phyloP scores from a whole-genome alignment of 2,888 invertebrate genomes.

The Nomada goodeniana region DNA sequence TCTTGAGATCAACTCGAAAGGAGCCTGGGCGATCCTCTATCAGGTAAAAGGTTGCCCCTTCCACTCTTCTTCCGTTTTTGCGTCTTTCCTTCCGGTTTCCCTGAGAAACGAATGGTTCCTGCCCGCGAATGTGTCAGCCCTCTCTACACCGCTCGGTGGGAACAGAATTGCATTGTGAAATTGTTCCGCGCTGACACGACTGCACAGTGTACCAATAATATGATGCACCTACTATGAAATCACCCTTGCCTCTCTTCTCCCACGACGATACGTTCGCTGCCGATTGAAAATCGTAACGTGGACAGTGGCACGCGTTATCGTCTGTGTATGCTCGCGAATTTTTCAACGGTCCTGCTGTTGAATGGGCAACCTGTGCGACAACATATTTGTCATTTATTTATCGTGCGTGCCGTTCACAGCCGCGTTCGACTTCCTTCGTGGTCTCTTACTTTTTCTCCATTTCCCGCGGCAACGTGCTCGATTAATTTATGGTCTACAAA shows the following conservation, averaged over 20 bases:
- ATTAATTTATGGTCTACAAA: slow-evolving; percentile 42
- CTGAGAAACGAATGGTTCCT: slow-evolving; percentile 30
- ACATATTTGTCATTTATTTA: slow-evolving; percentile 36
- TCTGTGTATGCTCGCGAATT: slow-evolving; percentile 5
- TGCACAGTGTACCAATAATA: not conserved
- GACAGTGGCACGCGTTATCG: not conserved
- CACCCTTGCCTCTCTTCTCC: not conserved
- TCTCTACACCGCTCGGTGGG: not conserved
- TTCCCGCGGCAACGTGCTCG: not conserved
- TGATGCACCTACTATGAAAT: slow-evolving; percentile 18
- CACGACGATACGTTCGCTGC: not conserved
- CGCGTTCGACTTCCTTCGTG: slow-evolving; percentile 11
- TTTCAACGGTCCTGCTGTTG: not conserved
- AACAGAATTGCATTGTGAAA: slow-evolving; percentile 26
- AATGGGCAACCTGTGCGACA: slow-evolving; percentile 13
- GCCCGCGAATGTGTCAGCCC: slow-evolving; percentile 46
- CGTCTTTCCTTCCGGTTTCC: slow-evolving; percentile 51
- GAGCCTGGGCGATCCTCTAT: slow-evolving; percentile 90
- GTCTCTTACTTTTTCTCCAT: not conserved
- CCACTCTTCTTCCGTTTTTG: slow-evolving; percentile 38
- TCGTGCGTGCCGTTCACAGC: not conserved
- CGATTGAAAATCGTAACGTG: no score
- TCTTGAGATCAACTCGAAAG: slow-evolving; percentile 88
- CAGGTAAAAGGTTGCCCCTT: slow-evolving; percentile 86
- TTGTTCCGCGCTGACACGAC: slow-evolving; percentile 45